Base-by-base conservation (phyloP, 2,888 invertebrate genomes). In the Rotaria magnacalcarata region DNA sequence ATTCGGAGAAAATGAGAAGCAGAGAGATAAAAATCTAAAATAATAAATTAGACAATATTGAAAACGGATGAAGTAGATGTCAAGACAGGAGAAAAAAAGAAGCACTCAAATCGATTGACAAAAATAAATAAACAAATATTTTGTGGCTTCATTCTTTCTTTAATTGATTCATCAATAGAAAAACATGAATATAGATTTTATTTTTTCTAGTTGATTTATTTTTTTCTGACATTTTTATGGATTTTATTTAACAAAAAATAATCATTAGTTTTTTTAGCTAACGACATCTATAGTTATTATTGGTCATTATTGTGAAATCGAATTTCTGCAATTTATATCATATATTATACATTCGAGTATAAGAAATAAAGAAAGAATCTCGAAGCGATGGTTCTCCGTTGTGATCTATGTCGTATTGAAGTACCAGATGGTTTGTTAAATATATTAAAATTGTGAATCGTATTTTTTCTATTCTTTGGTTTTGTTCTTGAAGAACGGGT, bases 371-470 rank as follows among this genome's bases (percentile, higher is more conserved):
- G 50, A 50, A 50, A 50, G 50, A 34, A 67, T 11, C 24, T 11
- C 24, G 10, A 56, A 60, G 27, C 27, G 16, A 80, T 47, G 80
- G 80, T 47, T 80, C n/a, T 80, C 1, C 43, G 47, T n/a, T 80
- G 80, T 80, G 80, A 80, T 10, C 3, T 80, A 21, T 80, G 80
- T n/a, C 43, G 47, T n/a, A 47, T 80, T 47, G 47, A 43, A 47
- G 80, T 80, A 47, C 80, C 80, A 5, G 80, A 80, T 80, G 80
- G 80, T 80, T 24, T n/a, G 80, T 80, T n/a, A 11, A 52, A 27
- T 67, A 5, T 27, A 67, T 11, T 19, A 8, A 27, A 14, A 67
- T 67, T 8, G 27, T 34, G 2, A 67, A 74, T 74, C 19, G 19
- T 7, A 58, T 34, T 5, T 16, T 74, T 74, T 34, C 27, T 74